Evolutionary conservation across 2,888 invertebrate species (phyloP).

Genomic region (Argyra leucocephala): DNA sequence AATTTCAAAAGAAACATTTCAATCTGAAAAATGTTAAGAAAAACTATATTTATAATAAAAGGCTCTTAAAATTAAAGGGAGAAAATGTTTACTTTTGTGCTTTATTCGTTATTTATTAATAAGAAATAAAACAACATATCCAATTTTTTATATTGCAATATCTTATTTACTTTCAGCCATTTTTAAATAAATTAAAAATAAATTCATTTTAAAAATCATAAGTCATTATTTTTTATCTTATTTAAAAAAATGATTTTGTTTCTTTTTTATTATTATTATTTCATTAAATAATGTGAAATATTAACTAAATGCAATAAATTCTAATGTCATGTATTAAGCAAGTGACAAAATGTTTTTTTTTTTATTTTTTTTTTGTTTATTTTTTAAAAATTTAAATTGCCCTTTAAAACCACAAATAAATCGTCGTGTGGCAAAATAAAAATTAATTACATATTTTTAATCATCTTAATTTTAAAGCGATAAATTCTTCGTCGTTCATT

Average conservation of each 20-base stretch:
- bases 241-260: not conserved
- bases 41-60: too few species aligned
- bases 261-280: not conserved
- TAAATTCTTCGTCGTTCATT: not conserved
- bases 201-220: not conserved
- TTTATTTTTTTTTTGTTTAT: not conserved
- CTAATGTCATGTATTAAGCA: not conserved
- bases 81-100: not conserved
- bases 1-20: too few species aligned
- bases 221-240: too few species aligned
- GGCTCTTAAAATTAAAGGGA: too few species aligned
- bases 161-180: not conserved
- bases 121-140: not conserved
- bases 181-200: not conserved
- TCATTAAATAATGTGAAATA: not conserved
- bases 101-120: not conserved
- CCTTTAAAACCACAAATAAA: not conserved
- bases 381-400: not conserved
- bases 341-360: not conserved
- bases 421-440: not conserved
- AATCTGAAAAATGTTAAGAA: too few species aligned
- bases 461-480: not conserved
- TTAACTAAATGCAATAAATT: slow-evolving; percentile 2
- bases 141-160: not conserved
- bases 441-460: not conserved